Base-by-base conservation (phyloP, 2,888 invertebrate species). In the Eurytoma adleriae region DNA sequence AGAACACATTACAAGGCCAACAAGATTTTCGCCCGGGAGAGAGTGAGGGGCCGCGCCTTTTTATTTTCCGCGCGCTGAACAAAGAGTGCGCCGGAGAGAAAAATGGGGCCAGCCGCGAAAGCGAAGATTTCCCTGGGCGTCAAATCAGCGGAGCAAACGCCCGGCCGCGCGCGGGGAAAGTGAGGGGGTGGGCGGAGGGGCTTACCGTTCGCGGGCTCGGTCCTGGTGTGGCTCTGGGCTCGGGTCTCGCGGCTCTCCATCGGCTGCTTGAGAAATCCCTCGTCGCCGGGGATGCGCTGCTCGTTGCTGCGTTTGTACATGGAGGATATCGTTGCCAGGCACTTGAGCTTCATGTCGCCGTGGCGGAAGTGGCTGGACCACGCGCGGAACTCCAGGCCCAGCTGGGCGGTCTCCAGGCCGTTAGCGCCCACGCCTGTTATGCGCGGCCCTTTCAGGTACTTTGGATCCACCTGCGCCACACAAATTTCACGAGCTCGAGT, bases 321-420 rank as follows among this genome's bases (percentile, higher is more conserved):
- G 18, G 95, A 95, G 57, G 96, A 96, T 90, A 97, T 96, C 84
- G 95, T 96, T 73, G 96, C 96, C 88, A 96, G 93, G 92, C 97
- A 97, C 92, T 96, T 96, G 86, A 97, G 92, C 91, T 96, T 96
- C 92, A 97, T 94, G 91, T 96, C 96, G 88, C 96, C 96, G 85
- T 94, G 93, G 88, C 94, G 94, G 92, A 96, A 96, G 92, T 96
- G 96, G 89, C 95, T 94, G 83, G 93, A 93, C 87, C 94, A 94
- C 83, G 96, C 96, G 88, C 94, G 94, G 91, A 97, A 97, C 91
- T 96, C 95, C 82, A 97, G 92, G 16, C 94, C 95, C 62, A 96
- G 91, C 75, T 94, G 94, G 27, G 96, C 94, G 81, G 95, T 95
- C 89, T 96, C 96, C 80, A 96, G 92, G 0, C 94, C 94, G 61